Evolutionary conservation across 2,113 vertebrate species (phyloP), one percentile per base, ranked within the genome.

Genomic region (Fulica atra): DNA sequence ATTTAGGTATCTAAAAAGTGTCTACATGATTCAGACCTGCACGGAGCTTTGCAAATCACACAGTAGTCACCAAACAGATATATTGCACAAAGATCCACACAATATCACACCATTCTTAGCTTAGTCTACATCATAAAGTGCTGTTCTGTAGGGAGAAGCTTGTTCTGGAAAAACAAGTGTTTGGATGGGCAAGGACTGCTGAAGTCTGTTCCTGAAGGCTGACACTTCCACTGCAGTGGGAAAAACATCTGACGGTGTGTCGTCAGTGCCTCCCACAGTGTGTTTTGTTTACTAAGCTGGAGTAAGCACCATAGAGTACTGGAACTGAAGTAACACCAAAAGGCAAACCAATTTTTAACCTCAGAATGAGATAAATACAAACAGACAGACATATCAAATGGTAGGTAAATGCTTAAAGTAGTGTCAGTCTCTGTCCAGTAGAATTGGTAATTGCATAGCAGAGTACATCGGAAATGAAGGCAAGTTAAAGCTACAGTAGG

Each of bases 41-140:
- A 95, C 60, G 73, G 80, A 96, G 78, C 74, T 93, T 94, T 88
- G 78, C 74, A 92, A 93, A 92, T 96, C 96, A 93, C 86, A 96
- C 84, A 71, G 86, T 18, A 94, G 76, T 95, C 73, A 93, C 84
- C 57, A 83, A 97, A 96, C 93, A 97, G 97, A 94, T 94, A 97
- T 98, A 99, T 98, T 98, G 98, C 98, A 99, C 98, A 97, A 95
- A 77, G 80, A 96, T 92, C 73, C 94, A 98, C 90, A 86, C 85
- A 95, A 96, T 92, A 97, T 76, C 83, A 98, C 92, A 86, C 94
- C 95, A 92, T 94, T 96, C 96, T 98, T 95, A 97, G 96, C 85
- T 95, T 93, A 94, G 60, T 84, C 97, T 98, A 96, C 94, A 96
- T 98, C 97, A 95, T 98, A 99, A 99, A 99, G 98, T 99, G 98